Evolutionary conservation across 2,113 vertebrate species (phyloP).

Genomic region (Pangasianodon hypophthalmus): DNA sequence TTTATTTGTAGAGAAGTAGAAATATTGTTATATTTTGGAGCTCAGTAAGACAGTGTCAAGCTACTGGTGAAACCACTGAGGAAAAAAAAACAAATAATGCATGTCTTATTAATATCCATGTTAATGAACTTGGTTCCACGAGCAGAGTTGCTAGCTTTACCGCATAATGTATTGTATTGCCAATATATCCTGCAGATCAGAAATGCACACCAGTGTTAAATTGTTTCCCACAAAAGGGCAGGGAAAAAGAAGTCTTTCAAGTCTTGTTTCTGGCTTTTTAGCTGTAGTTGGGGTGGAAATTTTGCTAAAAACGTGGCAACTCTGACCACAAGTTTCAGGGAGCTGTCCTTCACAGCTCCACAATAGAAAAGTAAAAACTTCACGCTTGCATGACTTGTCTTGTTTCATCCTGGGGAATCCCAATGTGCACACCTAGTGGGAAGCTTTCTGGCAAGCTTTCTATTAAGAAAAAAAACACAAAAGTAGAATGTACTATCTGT

Average conservation of each 20-base stretch:
- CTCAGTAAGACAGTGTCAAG: not conserved
- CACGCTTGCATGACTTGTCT: too few relatives aligned
- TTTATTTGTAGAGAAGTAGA: not conserved
- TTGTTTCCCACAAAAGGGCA: too few relatives aligned
- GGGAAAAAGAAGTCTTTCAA: too few relatives aligned
- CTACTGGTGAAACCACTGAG: too few relatives aligned
- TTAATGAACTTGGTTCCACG: not conserved
- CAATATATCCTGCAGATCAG: not conserved
- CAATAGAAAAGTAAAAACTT: too few relatives aligned
- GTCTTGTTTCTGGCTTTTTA: too few relatives aligned
- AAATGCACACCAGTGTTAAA: not conserved
- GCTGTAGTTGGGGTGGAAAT: not conserved
- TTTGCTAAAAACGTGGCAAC: not conserved
- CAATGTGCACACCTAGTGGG: too few relatives aligned
- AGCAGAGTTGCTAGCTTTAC: not conserved
- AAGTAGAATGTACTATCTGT: too few relatives aligned
- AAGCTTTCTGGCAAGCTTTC: too few relatives aligned
- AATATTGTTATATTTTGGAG: not conserved
- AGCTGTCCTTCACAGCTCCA: too few relatives aligned
- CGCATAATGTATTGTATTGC: not conserved
- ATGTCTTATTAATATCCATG: not conserved
- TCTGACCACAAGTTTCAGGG: not conserved
- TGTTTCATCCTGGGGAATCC: too few relatives aligned
- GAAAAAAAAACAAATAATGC: not conserved
- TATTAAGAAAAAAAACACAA: too few relatives aligned